These are phyloP conservation scores for Hyposmocoma kahamanoa DNA, from an alignment of 1,140 invertebrate species.

Conservation along the genomic window DNA sequence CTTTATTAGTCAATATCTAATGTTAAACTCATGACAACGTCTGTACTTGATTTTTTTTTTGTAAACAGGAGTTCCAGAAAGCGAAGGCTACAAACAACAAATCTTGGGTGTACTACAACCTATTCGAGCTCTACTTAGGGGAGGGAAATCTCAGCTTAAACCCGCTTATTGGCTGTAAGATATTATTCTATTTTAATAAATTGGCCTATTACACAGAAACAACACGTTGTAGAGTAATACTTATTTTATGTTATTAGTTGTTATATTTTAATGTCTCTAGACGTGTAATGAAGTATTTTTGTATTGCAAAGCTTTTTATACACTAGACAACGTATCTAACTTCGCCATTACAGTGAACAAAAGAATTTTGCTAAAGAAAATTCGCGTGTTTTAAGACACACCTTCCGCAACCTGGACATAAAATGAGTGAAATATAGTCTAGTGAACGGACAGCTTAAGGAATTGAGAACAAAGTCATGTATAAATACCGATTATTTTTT, in stretches of 20 bases:
- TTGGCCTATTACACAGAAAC: not conserved
- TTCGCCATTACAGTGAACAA: too few species aligned
- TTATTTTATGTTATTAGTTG: not conserved
- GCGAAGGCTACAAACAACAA: conserved; percentile 58
- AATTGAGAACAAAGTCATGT: not conserved
- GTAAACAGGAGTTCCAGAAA: conserved; percentile 66
- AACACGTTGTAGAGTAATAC: not conserved
- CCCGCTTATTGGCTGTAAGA: conserved; percentile 39
- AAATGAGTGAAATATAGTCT: not conserved
- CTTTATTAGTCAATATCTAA: too few species aligned
- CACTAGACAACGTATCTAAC: too few species aligned
- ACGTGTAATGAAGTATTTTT: too few species aligned
- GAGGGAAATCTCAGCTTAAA: conserved; percentile 48
- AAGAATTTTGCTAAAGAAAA: too few species aligned
- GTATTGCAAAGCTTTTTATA: too few species aligned
- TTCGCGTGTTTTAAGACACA: too few species aligned
- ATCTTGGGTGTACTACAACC: conserved; percentile 51
- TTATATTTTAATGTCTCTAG: too few species aligned
- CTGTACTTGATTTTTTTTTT: too few species aligned
- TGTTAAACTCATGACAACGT: too few species aligned
- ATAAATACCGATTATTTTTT: not conserved
- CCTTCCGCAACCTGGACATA: too few species aligned
- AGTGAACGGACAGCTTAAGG: not conserved
- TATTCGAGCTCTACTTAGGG: conserved; percentile 56
- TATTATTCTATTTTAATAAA: not conserved